Conservation (phyloP, 1,140 invertebrate species). For the Danaus melanippus region DNA sequence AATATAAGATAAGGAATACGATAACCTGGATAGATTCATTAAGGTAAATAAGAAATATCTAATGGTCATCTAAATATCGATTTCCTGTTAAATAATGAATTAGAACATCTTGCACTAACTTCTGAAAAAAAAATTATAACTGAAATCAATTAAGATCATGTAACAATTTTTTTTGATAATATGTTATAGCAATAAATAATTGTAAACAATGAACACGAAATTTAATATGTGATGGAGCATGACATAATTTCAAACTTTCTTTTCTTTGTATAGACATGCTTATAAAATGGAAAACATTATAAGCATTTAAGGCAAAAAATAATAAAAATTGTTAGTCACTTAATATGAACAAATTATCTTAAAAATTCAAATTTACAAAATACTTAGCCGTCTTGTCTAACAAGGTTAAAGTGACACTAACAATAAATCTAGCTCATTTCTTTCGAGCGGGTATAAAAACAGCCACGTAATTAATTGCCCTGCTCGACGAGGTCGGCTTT, state of each 20-base stretch:
- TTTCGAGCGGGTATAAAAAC: conserved; percentile 55
- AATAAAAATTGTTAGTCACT: conserved; percentile 53
- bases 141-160: too few relatives aligned
- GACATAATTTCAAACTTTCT: conserved; percentile 4
- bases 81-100: too few relatives aligned
- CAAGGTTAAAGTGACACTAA: conserved; percentile 45
- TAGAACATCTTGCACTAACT: too few relatives aligned
- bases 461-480: conserved; percentile 55
- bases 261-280: conserved; percentile 6
- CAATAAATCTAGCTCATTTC: conserved; percentile 60
- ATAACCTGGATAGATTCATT: too few relatives aligned
- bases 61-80: too few relatives aligned
- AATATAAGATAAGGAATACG: too few relatives aligned
- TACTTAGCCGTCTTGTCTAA: conserved; percentile 25
- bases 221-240: neutral
- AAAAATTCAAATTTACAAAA: conserved; percentile 15
- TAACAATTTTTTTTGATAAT: too few relatives aligned
- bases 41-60: too few relatives aligned
- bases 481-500: conserved; percentile 41
- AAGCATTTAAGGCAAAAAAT: conserved; percentile 36
- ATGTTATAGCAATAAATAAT: too few relatives aligned
- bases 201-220: too few relatives aligned
- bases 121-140: too few relatives aligned
- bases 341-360: conserved; percentile 15
- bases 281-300: conserved; percentile 18